Conservation (phyloP, 2,113 vertebrate species). For the Sylvilagus bachmani region DNA sequence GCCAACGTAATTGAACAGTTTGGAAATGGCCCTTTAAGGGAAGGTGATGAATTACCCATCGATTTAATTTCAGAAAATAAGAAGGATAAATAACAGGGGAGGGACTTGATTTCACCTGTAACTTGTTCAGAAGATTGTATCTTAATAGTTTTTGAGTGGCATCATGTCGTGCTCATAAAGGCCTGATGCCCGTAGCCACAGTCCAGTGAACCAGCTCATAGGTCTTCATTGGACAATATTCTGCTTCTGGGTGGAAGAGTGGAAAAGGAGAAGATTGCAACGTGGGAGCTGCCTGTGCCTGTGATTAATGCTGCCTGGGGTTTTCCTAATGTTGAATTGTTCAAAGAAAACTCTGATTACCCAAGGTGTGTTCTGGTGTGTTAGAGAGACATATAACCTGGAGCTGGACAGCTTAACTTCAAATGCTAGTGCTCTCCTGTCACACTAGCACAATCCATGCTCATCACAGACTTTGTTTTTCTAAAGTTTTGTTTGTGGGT, state of each 20-base stretch:
- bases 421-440: not conserved
- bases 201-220: not conserved
- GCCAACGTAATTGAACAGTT: constrained; percentile 29
- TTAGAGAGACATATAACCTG: not conserved
- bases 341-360: not conserved
- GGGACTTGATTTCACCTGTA: not conserved
- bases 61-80: constrained; percentile 59
- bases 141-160: not conserved
- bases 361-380: not conserved
- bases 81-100: constrained; percentile 12
- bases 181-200: not conserved
- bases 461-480: not conserved
- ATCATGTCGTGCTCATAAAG: not conserved
- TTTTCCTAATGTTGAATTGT: constrained; percentile 6
- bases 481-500: not conserved
- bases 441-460: not conserved
- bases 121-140: not conserved
- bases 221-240: not conserved
- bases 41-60: constrained; percentile 53
- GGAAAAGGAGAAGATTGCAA: not conserved
- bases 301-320: not conserved
- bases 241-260: not conserved
- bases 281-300: not conserved
- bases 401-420: not conserved
- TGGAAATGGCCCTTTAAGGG: constrained; percentile 42